phyloP scores from a whole-genome alignment of 2,888 invertebrate species.

The Agonopterix subpropinquella region DNA sequence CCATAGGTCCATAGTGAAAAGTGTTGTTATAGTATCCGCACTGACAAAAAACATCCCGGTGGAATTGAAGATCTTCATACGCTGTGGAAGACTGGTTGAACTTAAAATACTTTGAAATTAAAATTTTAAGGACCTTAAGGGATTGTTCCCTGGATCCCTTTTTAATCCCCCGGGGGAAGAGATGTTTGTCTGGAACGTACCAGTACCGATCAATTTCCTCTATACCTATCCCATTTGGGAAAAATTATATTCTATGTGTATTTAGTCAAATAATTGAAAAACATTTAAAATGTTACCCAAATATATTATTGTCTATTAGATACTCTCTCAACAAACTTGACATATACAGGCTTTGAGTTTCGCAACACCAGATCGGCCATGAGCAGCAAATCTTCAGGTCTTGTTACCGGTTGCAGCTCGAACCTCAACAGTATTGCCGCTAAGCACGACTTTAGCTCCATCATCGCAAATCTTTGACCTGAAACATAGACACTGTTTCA shows the following conservation, averaged over 20 bases:
- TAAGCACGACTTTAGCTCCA: conserved; percentile 75
- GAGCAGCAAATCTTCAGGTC: conserved; percentile 51
- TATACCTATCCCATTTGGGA: too few species aligned
- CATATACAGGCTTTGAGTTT: conserved; percentile 34
- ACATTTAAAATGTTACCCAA: neutral
- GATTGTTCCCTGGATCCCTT: too few species aligned
- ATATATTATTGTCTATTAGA: conserved; percentile 42
- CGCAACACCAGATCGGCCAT: conserved; percentile 39
- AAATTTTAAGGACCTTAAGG: too few species aligned
- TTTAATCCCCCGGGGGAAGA: too few species aligned
- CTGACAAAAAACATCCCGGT: too few species aligned
- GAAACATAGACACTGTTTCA: conserved; percentile 19
- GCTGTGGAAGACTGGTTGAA: too few species aligned
- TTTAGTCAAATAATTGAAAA: neutral
- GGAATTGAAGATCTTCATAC: too few species aligned
- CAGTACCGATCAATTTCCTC: too few species aligned
- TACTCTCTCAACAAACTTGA: conserved; percentile 54
- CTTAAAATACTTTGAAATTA: too few species aligned
- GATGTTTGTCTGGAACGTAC: too few species aligned
- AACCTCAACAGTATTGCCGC: conserved; percentile 67
- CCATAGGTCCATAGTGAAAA: too few species aligned
- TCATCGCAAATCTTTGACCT: conserved; percentile 79
- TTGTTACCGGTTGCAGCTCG: conserved; percentile 64
- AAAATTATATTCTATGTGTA: neutral
- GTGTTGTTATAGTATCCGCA: too few species aligned